A percentile compares a stretch with the other conserved stretches of the same genome.
phyloP scores from a whole-genome alignment of 2,888 invertebrate genomes.

The Zygaena filipendulae region DNA sequence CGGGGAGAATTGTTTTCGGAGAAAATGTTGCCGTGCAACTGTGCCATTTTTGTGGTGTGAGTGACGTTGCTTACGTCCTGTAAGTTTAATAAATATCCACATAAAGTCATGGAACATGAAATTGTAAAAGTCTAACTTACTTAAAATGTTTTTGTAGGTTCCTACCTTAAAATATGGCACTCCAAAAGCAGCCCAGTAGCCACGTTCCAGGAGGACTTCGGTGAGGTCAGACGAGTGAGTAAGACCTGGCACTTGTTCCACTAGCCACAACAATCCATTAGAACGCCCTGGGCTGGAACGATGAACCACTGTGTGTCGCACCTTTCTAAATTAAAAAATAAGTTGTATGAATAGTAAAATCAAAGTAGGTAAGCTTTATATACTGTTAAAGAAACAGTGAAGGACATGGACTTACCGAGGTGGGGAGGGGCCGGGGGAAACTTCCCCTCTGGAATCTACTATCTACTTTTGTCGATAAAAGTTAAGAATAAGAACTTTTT shows the following conservation, averaged over 20 bases:
- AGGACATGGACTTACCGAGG: too few species aligned
- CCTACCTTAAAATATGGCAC: slow-evolving; percentile 64
- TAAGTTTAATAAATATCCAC: slow-evolving; percentile 17
- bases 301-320: slow-evolving; percentile 51
- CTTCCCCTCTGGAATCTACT: too few species aligned
- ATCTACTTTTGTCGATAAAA: too few species aligned
- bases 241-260: slow-evolving; percentile 82
- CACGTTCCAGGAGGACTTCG: slow-evolving; percentile 66
- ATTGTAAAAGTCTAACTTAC: slow-evolving; percentile 10
- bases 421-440: too few species aligned
- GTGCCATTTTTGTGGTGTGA: slow-evolving; percentile 40
- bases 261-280: slow-evolving; percentile 71
- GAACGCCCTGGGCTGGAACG: slow-evolving; percentile 34
- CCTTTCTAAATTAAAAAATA: too few species aligned
- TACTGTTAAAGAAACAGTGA: too few species aligned
- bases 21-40: slow-evolving; percentile 37
- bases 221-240: slow-evolving; percentile 76
- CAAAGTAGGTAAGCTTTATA: too few species aligned
- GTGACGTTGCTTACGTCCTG: slow-evolving; percentile 49
- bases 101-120: background rate
- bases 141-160: too few species aligned
- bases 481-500: too few species aligned
- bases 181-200: slow-evolving; percentile 80
- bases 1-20: slow-evolving; percentile 45
- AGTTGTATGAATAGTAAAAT: too few species aligned